Evolutionary conservation across 2,797 vertebrate genomes (phyloP), one percentile per base, ranked within the genome.

Genomic region (Bufotes viridis): DNA sequence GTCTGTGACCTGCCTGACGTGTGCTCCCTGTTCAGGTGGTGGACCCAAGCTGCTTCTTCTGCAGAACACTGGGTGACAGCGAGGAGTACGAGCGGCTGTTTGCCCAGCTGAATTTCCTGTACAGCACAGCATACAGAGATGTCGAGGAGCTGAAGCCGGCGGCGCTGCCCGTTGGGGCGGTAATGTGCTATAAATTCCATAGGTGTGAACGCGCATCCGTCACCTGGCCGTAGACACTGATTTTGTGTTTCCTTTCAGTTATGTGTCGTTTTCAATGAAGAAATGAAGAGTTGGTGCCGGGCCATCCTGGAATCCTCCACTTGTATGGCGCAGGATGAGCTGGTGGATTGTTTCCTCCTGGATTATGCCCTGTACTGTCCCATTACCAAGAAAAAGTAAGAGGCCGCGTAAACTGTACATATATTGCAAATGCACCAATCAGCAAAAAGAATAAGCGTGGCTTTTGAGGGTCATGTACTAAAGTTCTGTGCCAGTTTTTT

Each of bases 1-100:
- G 61, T 63, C 8, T n/a, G 22, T 63, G 58, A 60, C 17, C 58
- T 18, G 17, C 0, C 15, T 18, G 17, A 20, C 11, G 7, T n/a
- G 20, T 29, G 67, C 24, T 70, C 55, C 34, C 20, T 26, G 0
- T 91, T 84, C 89, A 96, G 96, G 79, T 94, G 91, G 91, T 94
- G 90, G 93, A 95, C 90, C 95, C 95, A 22, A 88, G 84, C 82
- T 95, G 94, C 88, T 96, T 96, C 90, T 96, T 94, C 94, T 93
- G 90, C 24, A 26, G 93, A 89, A 87, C 93, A 42, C 85, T 91
- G 0, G 88, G 91, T 0, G 29, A 90, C 85, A 93, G 94, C 90
- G 55, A 34, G 4, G 92, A 91, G 8, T 96, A 95, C 90, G 69
- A 93, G 90, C 92, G 93, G 55, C 86, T 96, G 82, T 93, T 92